Evolutionary conservation across 1,140 invertebrate species (phyloP), one percentile per base, ranked within the genome.

Genomic region (Mesaphorura yosii): DNA sequence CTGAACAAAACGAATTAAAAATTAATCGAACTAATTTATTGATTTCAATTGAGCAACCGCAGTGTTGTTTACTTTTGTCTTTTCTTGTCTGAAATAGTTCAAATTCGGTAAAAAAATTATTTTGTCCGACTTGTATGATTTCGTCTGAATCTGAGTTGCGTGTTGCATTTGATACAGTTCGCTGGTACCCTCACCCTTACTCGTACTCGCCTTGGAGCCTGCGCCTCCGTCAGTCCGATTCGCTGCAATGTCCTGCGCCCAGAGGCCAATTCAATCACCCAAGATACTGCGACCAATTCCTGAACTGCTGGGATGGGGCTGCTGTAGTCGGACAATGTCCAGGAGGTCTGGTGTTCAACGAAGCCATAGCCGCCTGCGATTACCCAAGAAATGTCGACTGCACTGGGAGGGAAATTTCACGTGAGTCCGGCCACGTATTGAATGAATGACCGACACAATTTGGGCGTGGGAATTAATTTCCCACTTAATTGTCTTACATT

Each of bases 301-400:
- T 55, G 3, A 55, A 58, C 28, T 61, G 59, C 20, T 61, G 59
- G 59, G 45, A 58, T 12, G 53, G 55, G 2, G 26, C 28, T 31
- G 38, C 51, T 2, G 34, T 44, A 5, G 49, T 38, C 27, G 55
- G 53, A 6, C 52, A 57, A 45, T 61, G 59, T 47, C 25, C 31
- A 15, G 34, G 46, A 17, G 55, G 55, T 3, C 44, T 61, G 17
- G 38, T 57, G 26, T 61, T 61, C 20, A 61, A 61, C 48, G 52
- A 57, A 12, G 14, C 39, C 23, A 55, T 19, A 5, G 22, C 28
- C 4, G 48, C 52, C 15, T 61, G 59, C 22, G 59, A 61, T 38
- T 61, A 58, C 38, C 56, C 48, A 15, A 10, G 47, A 5, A 61
- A 53, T 44, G 59, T 61, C 1, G 49, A 61, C 23, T 61, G 59